Conservation (phyloP, 1,140 invertebrate genomes). For the Macrostomum lignano region DNA sequence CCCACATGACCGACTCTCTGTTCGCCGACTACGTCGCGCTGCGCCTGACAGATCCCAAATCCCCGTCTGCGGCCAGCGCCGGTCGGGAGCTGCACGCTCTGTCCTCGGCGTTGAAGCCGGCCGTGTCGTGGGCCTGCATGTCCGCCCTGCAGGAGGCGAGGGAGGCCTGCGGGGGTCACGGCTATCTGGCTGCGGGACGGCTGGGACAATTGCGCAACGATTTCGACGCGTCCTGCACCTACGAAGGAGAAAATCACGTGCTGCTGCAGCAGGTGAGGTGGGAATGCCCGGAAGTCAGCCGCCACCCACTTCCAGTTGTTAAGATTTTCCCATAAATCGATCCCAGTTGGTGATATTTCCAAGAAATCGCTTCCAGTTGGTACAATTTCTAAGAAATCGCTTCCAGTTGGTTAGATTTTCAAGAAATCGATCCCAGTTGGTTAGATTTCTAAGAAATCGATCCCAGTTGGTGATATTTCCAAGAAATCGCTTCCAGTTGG, state of each 20-base stretch:
- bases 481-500: too few relatives aligned
- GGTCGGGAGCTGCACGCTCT: conserved; percentile 64
- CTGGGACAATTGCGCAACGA: conserved; percentile 53
- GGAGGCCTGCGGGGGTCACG: conserved; percentile 54
- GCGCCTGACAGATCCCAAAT: conserved; percentile 10
- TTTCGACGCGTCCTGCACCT: conserved; percentile 67
- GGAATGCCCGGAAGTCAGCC: not conserved
- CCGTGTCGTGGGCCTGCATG: conserved; percentile 49
- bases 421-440: not conserved
- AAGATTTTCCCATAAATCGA: conserved; percentile 20
- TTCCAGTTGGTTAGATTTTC: not conserved
- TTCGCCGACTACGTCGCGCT: conserved; percentile 32
- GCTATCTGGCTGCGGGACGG: conserved; percentile 38
- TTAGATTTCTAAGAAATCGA: not conserved
- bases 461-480: too few relatives aligned
- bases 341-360: conserved; percentile 22
- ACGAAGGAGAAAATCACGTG: conserved; percentile 84
- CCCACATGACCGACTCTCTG: conserved; percentile 39
- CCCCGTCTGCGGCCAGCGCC: conserved; percentile 32
- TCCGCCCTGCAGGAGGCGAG: conserved; percentile 61
- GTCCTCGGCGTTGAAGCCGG: conserved; percentile 55
- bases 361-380: not conserved
- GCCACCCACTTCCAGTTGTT: conserved; percentile 2
- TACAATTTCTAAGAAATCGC: not conserved
- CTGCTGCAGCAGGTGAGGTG: conserved; percentile 60